Base-by-base conservation (phyloP, 2,113 vertebrate genomes). In the Catharus bicknelli region DNA sequence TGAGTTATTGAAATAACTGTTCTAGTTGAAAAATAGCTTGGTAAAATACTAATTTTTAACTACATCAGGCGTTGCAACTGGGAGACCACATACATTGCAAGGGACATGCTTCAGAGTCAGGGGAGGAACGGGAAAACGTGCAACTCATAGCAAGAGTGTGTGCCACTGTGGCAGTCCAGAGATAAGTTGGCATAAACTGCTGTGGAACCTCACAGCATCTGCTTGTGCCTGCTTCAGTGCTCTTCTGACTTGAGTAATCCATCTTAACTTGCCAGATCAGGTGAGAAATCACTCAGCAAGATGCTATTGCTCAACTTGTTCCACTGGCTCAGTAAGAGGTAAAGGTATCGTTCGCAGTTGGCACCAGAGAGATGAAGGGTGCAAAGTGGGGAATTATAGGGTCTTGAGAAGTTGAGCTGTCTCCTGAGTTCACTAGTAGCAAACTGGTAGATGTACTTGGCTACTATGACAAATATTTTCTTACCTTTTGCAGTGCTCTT, bases 221-320 rank as follows among this genome's bases (percentile, higher is more conserved):
- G 77, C 53, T 76, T 0, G 0, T 83, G 45, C 34, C 16, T 34
- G 75, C 54, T 43, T 79, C 58, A 30, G 75, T 83, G 67, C 50
- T 76, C 63, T 96, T 88, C 58, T 95, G 90, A 86, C 67, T 93
- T 61, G 63, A 88, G 50, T 88, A 88, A 85, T 57, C 27, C 30
- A 18, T 91, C 7, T n/a, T 17, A 53, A 50, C 54, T 85, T 85
- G 57, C 29, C 75, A 55, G 48, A 47, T 78, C 70, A 83, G 67
- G 70, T 83, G 70, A 85, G 86, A 95, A 90, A 83, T 86, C 84
- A 83, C 79, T 95, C 92, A 94, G 70, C 70, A 74, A 66, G 47
- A 10, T 69, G 80, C 66, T 92, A 58, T 1, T 83, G 87, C 74
- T 89, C 69, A 73, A 55, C 26, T 72, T 55, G 62, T 90, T 72